These are phyloP conservation scores for Meteorus colon DNA, from an alignment of 2,888 invertebrate species.

Conservation along the genomic window DNA sequence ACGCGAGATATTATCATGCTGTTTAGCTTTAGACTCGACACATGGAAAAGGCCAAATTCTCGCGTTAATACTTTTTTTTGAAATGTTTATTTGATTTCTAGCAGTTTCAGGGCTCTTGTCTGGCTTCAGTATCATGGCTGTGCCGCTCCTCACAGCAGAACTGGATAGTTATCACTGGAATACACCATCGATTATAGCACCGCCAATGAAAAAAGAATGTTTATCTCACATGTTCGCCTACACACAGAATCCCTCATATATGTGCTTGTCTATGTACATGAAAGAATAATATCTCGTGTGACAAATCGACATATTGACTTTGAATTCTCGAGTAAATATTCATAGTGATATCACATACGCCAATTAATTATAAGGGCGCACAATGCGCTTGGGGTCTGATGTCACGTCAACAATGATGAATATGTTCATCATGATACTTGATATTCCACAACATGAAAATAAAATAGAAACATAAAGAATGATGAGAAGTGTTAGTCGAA, in stretches of 20 bases:
- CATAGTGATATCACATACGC: constrained; percentile 1
- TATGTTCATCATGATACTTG: background rate
- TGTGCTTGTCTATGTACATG: background rate
- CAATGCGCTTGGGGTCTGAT: background rate
- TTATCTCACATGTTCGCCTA: background rate
- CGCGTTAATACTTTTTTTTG: constrained; percentile 30
- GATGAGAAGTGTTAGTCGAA: too few relatives aligned
- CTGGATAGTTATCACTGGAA: too few relatives aligned
- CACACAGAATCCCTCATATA: background rate
- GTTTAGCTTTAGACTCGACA: constrained; percentile 35
- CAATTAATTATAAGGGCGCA: constrained; percentile 7
- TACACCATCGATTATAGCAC: too few relatives aligned
- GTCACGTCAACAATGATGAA: constrained; percentile 15
- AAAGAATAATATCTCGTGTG: background rate
- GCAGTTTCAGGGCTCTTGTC: constrained; percentile 19
- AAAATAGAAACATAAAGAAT: too few relatives aligned
- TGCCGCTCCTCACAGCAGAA: too few relatives aligned
- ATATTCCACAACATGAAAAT: background rate
- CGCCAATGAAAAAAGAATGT: too few relatives aligned
- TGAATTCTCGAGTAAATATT: background rate
- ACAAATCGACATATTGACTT: background rate
- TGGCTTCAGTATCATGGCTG: constrained; percentile 37
- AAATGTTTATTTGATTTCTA: constrained; percentile 24
- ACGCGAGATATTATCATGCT: constrained; percentile 2
- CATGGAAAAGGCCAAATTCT: constrained; percentile 51